These are phyloP conservation scores for Drosophila seguyi DNA, from an alignment of 1,140 invertebrate species.

Conservation along the genomic window DNA sequence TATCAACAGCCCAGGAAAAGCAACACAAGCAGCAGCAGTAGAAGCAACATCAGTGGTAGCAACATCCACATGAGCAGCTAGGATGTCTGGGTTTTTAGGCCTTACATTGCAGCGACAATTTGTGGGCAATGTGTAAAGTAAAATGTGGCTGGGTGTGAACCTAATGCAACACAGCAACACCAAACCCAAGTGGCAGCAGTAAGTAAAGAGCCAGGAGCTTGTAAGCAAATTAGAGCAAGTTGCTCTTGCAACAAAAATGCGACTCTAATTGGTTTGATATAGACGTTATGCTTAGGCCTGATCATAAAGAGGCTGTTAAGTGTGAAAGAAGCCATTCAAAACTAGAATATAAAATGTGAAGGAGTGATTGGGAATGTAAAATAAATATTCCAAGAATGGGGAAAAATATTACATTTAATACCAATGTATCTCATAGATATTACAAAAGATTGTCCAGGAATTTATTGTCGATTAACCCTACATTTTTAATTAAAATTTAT, in stretches of 20 bases:
- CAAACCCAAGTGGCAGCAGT: constrained; percentile 19
- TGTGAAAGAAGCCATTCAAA: neutral
- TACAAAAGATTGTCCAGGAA: neutral
- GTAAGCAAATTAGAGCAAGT: constrained; percentile 79
- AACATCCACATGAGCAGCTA: constrained; percentile 19
- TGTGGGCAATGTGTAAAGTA: constrained; percentile 79
- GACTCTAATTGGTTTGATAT: constrained; percentile 65
- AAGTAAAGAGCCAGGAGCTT: constrained; percentile 42
- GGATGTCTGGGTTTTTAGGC: constrained; percentile 43
- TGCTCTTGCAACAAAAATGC: constrained; percentile 27
- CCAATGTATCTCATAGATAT: neutral
- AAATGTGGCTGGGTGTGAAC: constrained; percentile 81
- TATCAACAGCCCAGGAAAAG: constrained; percentile 67
- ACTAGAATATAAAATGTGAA: neutral
- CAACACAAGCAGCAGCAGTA: neutral
- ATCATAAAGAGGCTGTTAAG: constrained; percentile 3
- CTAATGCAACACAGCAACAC: constrained; percentile 56
- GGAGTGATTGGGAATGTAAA: neutral
- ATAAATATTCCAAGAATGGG: neutral
- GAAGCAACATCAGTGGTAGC: constrained; percentile 2
- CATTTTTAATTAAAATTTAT: too few relatives aligned
- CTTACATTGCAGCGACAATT: constrained; percentile 67
- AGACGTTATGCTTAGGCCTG: constrained; percentile 55
- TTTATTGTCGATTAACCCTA: neutral
- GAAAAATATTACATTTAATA: neutral